Evolutionary conservation across 1,140 invertebrate genomes (phyloP).

Genomic region (Protaetia brevitarsis): DNA sequence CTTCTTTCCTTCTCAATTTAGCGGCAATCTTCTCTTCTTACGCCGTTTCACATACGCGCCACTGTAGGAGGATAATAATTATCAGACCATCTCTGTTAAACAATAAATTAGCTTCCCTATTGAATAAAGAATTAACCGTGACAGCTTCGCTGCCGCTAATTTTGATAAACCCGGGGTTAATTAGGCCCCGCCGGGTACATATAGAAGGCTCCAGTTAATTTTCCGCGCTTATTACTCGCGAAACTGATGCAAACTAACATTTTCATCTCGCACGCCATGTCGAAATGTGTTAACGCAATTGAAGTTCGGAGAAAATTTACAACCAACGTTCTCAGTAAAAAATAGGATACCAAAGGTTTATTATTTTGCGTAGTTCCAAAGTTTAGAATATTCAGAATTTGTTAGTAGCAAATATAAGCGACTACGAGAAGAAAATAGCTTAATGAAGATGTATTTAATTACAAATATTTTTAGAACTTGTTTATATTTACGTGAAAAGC

Average conservation of each 20-base stretch:
- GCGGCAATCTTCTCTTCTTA: neutral
- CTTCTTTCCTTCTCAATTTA: neutral
- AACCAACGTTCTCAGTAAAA: no score
- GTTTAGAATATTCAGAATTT: no score
- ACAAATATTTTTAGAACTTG: no score
- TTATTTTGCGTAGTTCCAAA: no score
- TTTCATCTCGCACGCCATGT: neutral
- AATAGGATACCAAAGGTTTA: no score
- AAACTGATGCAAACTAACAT: neutral
- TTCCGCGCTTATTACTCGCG: neutral
- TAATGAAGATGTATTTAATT: no score
- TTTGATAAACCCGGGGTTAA: conserved; percentile 7
- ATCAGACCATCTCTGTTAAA: neutral
- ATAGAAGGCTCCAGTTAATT: neutral
- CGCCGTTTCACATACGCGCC: no score
- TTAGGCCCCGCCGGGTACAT: neutral
- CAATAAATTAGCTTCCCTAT: neutral
- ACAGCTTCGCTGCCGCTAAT: neutral
- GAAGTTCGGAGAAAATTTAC: no score
- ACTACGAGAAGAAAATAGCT: no score
- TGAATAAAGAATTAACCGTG: conserved; percentile 10
- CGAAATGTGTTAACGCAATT: no score
- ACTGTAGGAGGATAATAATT: conserved; percentile 3
- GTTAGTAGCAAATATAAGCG: no score
- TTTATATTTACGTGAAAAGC: no score